phyloP scores from a whole-genome alignment of 2,797 vertebrate genomes.

The Gymnocypris eckloni region DNA sequence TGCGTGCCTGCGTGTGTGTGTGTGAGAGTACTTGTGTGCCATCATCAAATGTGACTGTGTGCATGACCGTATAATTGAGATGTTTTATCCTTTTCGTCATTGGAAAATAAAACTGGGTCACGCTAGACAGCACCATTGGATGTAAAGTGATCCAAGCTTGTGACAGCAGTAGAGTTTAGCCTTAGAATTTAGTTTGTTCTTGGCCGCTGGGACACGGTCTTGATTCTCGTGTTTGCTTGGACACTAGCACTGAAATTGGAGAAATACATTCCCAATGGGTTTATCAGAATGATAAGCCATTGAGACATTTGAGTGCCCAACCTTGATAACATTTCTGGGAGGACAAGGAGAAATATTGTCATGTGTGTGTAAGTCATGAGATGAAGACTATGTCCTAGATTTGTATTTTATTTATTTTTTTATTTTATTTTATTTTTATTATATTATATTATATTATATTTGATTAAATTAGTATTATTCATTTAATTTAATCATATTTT shows the following conservation, averaged over 20 bases:
- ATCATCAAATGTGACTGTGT: background rate
- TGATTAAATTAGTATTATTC: background rate
- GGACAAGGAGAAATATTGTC: background rate
- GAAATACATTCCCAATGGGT: slow-evolving; percentile 27
- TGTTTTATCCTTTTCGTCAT: slow-evolving; percentile 6
- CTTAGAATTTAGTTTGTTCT: slow-evolving; percentile 17
- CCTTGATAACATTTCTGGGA: slow-evolving; percentile 17
- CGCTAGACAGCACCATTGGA: background rate
- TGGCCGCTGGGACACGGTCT: slow-evolving; percentile 10
- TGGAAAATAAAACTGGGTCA: slow-evolving; percentile 9
- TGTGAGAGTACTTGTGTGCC: background rate
- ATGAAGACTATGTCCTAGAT: background rate
- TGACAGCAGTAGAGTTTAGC: slow-evolving; percentile 6
- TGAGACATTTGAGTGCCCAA: slow-evolving; percentile 3
- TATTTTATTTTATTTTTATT: background rate
- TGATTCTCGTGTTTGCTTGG: slow-evolving; percentile 35
- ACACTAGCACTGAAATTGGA: slow-evolving; percentile 44
- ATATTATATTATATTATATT: background rate
- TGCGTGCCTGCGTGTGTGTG: background rate
- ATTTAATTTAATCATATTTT: background rate
- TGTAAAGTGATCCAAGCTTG: slow-evolving; percentile 47
- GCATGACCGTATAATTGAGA: background rate
- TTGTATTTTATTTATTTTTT: background rate
- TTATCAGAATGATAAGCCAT: slow-evolving; percentile 31
- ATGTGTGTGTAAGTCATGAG: background rate